Base-by-base conservation (phyloP, 2,113 vertebrate genomes). In the Mormoops blainvillei region DNA sequence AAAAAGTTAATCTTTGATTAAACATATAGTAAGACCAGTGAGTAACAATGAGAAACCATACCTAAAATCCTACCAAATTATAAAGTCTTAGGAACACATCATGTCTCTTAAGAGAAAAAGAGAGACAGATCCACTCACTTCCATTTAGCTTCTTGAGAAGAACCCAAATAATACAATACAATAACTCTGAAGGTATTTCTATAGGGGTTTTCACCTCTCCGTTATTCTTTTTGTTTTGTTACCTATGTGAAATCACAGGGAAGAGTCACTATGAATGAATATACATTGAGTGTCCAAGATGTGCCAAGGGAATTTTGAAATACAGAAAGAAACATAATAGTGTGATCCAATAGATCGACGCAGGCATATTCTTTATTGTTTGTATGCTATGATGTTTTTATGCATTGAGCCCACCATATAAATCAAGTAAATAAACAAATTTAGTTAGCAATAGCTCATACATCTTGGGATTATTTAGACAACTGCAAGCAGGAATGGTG, bases 391-490 rank as follows among this genome's bases (percentile, higher is more conserved):
- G 82, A 80, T 91, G 52, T 93, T 96, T 92, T 87, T 71, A 89
- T 94, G 81, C 43, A 84, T 14, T 45, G 63, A 93, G 33, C 33
- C 61, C 28, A 85, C 89, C 63, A 94, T 92, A 96, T 67, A 84
- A 97, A 95, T 95, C 88, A 91, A 97, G 50, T 61, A 97, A 97
- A 94, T 85, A 97, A 94, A 91, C 38, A 93, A 91, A 81, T 91
- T 63, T 6, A 38, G 5, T 89, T 22, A 77, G 89, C 96, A 93
- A 24, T 84, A 96, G 2, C 48, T 96, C 33, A 41, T 56, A 38
- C 33, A 83, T 96, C 45, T 97, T 45, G 97, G 89, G 78, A 95
- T 54, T 96, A 74, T 84, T 94, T 85, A 92, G 48, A 94, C 33
- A 19, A 83, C 68, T 94, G 82, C 43, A 89, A 96, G 10, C 89